These are phyloP conservation scores for Carapus acus DNA, from an alignment of 2,797 vertebrate species.

Conservation along the genomic window DNA sequence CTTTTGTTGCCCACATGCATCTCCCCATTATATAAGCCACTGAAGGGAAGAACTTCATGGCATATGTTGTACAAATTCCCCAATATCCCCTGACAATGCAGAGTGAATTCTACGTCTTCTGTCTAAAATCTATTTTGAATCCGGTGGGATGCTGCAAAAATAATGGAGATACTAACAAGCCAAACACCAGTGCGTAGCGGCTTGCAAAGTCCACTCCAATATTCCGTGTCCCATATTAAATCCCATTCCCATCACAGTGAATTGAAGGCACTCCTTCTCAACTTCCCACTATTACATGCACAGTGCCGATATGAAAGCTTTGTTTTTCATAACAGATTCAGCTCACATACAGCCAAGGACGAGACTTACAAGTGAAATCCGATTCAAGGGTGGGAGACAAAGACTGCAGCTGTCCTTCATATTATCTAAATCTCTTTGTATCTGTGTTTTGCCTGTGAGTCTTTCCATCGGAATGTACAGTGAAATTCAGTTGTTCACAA, in stretches of 20 bases:
- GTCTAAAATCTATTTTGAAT: too few relatives aligned
- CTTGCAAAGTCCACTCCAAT: not conserved
- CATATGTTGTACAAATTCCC: too few relatives aligned
- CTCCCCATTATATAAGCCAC: not conserved
- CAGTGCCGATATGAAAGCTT: constrained; percentile 25
- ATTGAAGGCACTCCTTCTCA: constrained; percentile 26
- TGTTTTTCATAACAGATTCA: constrained; percentile 10
- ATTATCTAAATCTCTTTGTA: constrained; percentile 8
- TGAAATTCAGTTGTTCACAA: not conserved
- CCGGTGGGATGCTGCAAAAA: not conserved
- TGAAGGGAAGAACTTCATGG: too few relatives aligned
- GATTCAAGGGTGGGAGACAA: not conserved
- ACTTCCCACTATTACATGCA: constrained; percentile 46
- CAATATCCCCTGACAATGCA: too few relatives aligned
- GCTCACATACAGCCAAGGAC: constrained; percentile 17
- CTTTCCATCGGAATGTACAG: constrained; percentile 9
- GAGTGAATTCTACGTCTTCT: not conserved
- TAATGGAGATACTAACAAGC: not conserved
- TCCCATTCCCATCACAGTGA: constrained; percentile 10
- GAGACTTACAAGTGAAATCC: constrained; percentile 11
- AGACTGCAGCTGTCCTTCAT: constrained; percentile 2
- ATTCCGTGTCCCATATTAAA: constrained; percentile 10
- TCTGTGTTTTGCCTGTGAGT: constrained; percentile 2
- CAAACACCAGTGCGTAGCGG: not conserved
- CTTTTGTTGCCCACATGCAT: not conserved